Base-by-base conservation (phyloP, 2,113 vertebrate species). In the Ibidorhyncha struthersii region DNA sequence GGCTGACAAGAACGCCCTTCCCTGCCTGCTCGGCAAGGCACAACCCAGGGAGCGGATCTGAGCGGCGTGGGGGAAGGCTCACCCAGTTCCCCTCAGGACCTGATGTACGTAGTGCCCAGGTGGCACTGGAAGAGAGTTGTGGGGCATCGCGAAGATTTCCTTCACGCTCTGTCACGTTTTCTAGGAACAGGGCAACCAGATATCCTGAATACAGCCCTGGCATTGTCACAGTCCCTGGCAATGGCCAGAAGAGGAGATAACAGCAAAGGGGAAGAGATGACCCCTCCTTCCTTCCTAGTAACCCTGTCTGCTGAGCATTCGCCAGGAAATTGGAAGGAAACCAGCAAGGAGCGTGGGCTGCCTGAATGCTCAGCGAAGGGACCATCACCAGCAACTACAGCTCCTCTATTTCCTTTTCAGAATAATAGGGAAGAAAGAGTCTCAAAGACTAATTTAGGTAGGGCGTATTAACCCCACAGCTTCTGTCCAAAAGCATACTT, bases 21-120 rank as follows among this genome's bases (percentile, higher is more conserved):
- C 43, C 23, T 20, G 9, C 0, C 1, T 10, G 32, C 83, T 77
- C 7, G 1, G 26, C 26, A 6, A 15, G 47, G 30, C 52, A 49
- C 23, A 16, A 38, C 13, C 43, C 73, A 30, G 32, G 50, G 50
- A 62, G 5, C 2, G 0, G 6, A 6, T 14, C 55, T 6, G 12
- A 11, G 43, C 14, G 0, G 34, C 0, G 1, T 2, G 1, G 19
- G 4, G 49, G 26, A 50, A 73, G 34, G 61, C 62, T 80, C 77
- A 29, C 10, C 15, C 21, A 0, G 13, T 38, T 69, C 32, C 61
- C n/a, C 14, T 2, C 6, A 9, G 49, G 45, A 90, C 38, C 66
- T 58, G 43, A 19, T 5, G n/a, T 6, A 16, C 2, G 0, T 1
- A 29, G 14, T 0, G 12, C 1, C 1, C 34, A 10, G 41, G 62